Evolutionary conservation across 2,797 vertebrate genomes (phyloP).

Genomic region (Argyrosomus regius): DNA sequence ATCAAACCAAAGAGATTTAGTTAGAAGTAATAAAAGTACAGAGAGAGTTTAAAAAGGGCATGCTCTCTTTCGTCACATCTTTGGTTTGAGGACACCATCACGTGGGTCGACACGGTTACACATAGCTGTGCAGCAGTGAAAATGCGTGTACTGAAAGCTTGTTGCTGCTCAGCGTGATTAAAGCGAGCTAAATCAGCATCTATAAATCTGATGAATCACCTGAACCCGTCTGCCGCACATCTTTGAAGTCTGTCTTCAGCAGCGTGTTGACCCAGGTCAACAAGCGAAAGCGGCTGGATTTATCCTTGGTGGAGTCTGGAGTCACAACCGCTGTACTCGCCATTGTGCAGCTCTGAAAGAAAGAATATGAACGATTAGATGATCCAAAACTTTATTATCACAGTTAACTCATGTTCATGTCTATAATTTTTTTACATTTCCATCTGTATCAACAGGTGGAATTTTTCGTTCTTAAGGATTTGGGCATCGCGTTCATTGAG

Average conservation of each 20-base stretch:
- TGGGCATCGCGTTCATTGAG: too few relatives aligned
- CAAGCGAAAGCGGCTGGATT: constrained; percentile 66
- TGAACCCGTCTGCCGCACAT: constrained; percentile 80
- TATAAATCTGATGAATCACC: constrained; percentile 64
- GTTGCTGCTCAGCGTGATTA: not conserved
- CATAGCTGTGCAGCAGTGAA: not conserved
- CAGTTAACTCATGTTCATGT: not conserved
- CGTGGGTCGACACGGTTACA: too few relatives aligned
- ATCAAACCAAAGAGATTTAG: too few relatives aligned
- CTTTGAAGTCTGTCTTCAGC: constrained; percentile 79
- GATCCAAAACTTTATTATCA: not conserved
- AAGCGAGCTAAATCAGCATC: not conserved
- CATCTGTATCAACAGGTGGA: not conserved
- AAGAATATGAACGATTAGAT: not conserved
- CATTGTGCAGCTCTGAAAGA: constrained; percentile 73
- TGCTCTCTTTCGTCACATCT: too few relatives aligned
- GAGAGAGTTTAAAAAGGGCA: too few relatives aligned
- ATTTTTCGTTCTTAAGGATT: too few relatives aligned
- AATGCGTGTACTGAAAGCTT: not conserved
- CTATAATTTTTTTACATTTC: not conserved
- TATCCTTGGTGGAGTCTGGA: constrained; percentile 49
- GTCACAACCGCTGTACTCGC: constrained; percentile 50
- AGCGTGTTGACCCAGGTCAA: constrained; percentile 81
- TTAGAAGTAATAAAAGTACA: too few relatives aligned
- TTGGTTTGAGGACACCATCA: too few relatives aligned